Evolutionary conservation across 1,140 invertebrate genomes (phyloP), one percentile per base, ranked within the genome.

Genomic region (Panagrolaimus sp.): DNA sequence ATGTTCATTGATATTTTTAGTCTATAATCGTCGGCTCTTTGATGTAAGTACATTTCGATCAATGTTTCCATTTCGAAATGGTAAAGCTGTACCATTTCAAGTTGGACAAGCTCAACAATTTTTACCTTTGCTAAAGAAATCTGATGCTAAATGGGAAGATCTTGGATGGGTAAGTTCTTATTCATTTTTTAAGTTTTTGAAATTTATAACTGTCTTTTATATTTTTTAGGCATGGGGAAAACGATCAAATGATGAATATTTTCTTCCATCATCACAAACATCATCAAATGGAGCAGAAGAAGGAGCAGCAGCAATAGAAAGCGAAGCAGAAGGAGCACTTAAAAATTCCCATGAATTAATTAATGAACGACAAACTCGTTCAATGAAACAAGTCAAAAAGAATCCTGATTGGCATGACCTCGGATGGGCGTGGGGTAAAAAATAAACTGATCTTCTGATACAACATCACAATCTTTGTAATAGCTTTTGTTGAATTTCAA

Each of bases 371-470:
- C 21, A 21, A 28, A 24, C 5, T 21, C 52, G 52, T 21, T 58
- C 52, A 12, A 8, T 58, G n/a, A 58, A 68, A 32, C 67, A 68
- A 43, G 68, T 70, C 45, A 76, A 76, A 62, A 69, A 76, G 43
- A 76, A 64, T 43, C 74, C 74, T 12, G 74, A 76, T 52, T 76
- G 74, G 74, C 67, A 74, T 69, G 74, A 76, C 67, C 48, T 76
- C 6, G 74, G 74, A 10, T 76, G 74, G 74, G 71, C 74, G n/a
- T 76, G 74, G 74, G 74, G 74, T n/a, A 45, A 58, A n/a, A 67
- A 69, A 52, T 46, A 65, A 65, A 44, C 15, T 32, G 17, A 38
- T 38, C 7, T 38, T 2, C 2, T 38, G 32, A 4, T 38, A n/a
- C n/a, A n/a, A n/a, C n/a, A n/a, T n/a, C n/a, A n/a, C n/a, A n/a